These are phyloP conservation scores for Eulemur rufifrons DNA, from an alignment of 2,113 vertebrate genomes.

Conservation along the genomic window DNA sequence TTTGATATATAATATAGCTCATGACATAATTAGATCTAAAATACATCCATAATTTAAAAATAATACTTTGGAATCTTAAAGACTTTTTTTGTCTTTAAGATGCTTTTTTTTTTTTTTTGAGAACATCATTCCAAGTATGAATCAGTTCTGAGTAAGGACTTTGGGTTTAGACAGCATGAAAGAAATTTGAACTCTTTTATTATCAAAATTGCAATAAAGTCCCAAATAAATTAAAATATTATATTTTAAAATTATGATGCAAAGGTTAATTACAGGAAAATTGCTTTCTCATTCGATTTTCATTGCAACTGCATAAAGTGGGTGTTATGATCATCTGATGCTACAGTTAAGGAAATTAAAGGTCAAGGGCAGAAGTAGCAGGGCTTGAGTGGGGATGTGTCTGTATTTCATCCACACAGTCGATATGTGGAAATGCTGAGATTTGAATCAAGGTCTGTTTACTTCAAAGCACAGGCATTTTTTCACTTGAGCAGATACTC, in stretches of 20 bases:
- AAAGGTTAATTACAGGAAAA: background rate
- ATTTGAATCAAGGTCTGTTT: background rate
- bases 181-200: background rate
- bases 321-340: background rate
- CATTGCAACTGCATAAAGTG: background rate
- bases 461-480: background rate
- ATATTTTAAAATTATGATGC: background rate
- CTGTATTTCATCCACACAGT: background rate
- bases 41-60: slow-evolving; percentile 6
- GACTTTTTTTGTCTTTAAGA: background rate
- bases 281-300: background rate
- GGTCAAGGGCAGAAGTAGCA: background rate
- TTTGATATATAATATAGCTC: background rate
- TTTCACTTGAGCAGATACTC: background rate
- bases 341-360: background rate
- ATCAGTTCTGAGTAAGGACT: background rate
- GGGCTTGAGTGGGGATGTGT: background rate
- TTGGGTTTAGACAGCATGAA: background rate
- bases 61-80: background rate
- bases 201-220: background rate
- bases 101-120: background rate
- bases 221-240: slow-evolving; percentile 17
- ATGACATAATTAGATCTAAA: slow-evolving; percentile 30
- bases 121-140: background rate
- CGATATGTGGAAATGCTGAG: background rate